Evolutionary conservation across 92 coral and sea anemone species (phyloP).

Genomic region (Siderastrea siderea): DNA sequence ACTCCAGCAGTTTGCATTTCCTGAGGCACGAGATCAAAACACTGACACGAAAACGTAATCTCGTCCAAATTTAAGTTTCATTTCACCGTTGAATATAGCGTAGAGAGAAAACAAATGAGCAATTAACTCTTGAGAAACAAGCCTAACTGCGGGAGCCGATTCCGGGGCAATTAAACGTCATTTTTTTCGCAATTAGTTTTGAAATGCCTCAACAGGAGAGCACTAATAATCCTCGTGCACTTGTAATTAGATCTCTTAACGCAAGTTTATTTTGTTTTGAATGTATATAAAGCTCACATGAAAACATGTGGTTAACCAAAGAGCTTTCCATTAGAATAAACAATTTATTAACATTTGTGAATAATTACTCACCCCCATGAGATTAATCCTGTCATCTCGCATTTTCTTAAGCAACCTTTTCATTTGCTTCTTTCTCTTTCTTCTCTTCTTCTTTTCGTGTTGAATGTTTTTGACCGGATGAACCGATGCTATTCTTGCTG

Average conservation of each 20-base stretch:
- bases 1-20: not conserved
- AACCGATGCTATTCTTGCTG: not conserved
- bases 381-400: not conserved
- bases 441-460: not conserved
- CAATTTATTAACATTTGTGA: conserved; percentile 18
- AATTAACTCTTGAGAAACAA: conserved; percentile 9
- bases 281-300: too few relatives aligned
- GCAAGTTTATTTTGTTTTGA: conserved; percentile 4
- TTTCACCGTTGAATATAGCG: not conserved
- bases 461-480: not conserved
- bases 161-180: conserved; percentile 32
- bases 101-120: not conserved
- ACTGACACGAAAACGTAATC: not conserved
- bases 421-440: conserved; percentile 18
- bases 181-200: conserved; percentile 35
- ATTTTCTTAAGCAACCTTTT: conserved; percentile 8
- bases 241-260: conserved; percentile 21
- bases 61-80: not conserved
- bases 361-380: conserved; percentile 38
- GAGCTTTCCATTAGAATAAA: conserved; percentile 6
- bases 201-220: conserved; percentile 36
- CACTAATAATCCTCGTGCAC: conserved; percentile 12
- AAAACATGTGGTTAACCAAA: conserved; percentile 33
- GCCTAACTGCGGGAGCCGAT: conserved; percentile 29
- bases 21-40: not conserved